Evolutionary conservation across 2,113 vertebrate genomes (phyloP).

Genomic region (Okapia johnstoni): DNA sequence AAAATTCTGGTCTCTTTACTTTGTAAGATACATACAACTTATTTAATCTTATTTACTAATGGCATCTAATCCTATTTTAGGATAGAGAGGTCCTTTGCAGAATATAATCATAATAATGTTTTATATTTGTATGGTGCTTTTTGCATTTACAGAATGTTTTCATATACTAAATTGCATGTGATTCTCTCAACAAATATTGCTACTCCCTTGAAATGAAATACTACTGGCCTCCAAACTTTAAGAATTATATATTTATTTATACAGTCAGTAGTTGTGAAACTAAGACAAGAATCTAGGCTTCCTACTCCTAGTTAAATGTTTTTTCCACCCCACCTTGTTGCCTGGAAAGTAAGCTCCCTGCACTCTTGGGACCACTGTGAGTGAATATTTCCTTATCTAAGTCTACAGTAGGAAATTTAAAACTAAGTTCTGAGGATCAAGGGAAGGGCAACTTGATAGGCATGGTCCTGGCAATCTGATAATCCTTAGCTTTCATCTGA

Average conservation of each 20-base stretch:
- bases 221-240: background rate
- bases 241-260: background rate
- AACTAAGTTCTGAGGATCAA: background rate
- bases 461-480: background rate
- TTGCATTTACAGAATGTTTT: background rate
- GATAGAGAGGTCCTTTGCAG: background rate
- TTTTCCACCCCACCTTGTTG: background rate
- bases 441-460: background rate
- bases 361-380: background rate
- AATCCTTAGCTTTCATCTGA: background rate
- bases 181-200: background rate
- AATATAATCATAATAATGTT: background rate
- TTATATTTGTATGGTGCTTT: background rate
- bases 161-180: background rate
- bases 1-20: slow-evolving; percentile 45
- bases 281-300: background rate
- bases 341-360: background rate
- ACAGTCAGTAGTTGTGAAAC: background rate
- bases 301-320: background rate
- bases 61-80: slow-evolving; percentile 4
- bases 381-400: background rate
- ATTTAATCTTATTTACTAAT: slow-evolving; percentile 47
- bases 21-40: slow-evolving; percentile 1
- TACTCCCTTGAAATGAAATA: background rate
- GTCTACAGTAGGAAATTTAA: background rate